Percentiles rank a stretch among this genome's conserved stretches.
Evolutionary conservation across 2,888 invertebrate genomes (phyloP).

Genomic region (Catocala sponsa): DNA sequence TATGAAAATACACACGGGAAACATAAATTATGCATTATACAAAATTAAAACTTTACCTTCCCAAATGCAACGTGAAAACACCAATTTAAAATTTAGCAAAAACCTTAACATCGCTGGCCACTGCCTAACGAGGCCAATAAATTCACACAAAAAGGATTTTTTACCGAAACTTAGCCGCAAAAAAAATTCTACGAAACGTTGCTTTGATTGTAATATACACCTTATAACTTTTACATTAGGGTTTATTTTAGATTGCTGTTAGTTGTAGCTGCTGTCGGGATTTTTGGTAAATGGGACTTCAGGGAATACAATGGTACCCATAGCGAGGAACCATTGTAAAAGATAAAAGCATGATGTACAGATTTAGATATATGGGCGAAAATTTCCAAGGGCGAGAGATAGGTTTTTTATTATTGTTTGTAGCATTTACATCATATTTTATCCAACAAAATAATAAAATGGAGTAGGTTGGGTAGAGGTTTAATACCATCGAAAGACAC

Average conservation of each 20-base stretch:
- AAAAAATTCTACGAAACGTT: slow-evolving; percentile 1
- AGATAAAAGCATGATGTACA: slow-evolving; percentile 35
- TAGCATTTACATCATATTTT: neutral
- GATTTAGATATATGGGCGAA: slow-evolving; percentile 17
- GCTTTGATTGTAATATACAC: neutral
- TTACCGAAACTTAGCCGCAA: slow-evolving; percentile 5
- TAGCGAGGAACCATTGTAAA: slow-evolving; percentile 20
- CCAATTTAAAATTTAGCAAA: slow-evolving; percentile 9
- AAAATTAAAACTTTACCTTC: slow-evolving; percentile 4
- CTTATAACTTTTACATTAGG: neutral
- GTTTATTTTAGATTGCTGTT: neutral
- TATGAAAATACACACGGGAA: neutral
- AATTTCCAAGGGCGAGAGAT: slow-evolving; percentile 6
- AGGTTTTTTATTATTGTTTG: slow-evolving; percentile 5
- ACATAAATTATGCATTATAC: slow-evolving; percentile 3
- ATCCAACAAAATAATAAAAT: no score
- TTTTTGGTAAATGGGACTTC: slow-evolving; percentile 28
- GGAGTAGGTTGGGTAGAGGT: no score
- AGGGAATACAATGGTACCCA: slow-evolving; percentile 29
- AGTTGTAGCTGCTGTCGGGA: neutral
- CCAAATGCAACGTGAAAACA: slow-evolving; percentile 7
- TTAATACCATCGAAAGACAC: no score
- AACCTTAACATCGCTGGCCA: slow-evolving; percentile 7
- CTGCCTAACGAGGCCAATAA: slow-evolving; percentile 14
- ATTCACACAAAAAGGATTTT: slow-evolving; percentile 13